These are phyloP conservation scores for Hippoglossus hippoglossus DNA, from an alignment of 2,797 vertebrate species.

Conservation along the genomic window DNA sequence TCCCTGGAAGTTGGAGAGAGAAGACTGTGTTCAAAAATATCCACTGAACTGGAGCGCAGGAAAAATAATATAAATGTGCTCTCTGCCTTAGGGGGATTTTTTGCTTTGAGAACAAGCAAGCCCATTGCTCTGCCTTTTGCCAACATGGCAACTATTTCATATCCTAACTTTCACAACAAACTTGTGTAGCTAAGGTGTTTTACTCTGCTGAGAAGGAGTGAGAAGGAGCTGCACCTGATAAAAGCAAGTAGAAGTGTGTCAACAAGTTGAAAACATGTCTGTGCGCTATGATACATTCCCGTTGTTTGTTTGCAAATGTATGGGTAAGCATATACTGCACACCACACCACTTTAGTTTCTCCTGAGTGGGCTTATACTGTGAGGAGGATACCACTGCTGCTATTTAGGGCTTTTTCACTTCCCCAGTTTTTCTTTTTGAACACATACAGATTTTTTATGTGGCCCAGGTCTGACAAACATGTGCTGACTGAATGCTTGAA, in stretches of 20 bases:
- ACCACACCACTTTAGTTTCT: slow-evolving; percentile 67
- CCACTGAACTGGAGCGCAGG: slow-evolving; percentile 37
- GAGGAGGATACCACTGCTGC: slow-evolving; percentile 32
- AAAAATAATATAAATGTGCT: slow-evolving; percentile 45
- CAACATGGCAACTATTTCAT: slow-evolving; percentile 49
- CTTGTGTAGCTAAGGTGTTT: slow-evolving; percentile 70
- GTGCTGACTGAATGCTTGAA: slow-evolving; percentile 34
- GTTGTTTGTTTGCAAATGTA: slow-evolving; percentile 64
- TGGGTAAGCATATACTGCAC: slow-evolving; percentile 54
- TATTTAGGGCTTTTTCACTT: slow-evolving; percentile 50
- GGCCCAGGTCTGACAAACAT: slow-evolving; percentile 29
- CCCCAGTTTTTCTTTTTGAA: slow-evolving; percentile 2
- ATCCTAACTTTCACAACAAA: slow-evolving; percentile 66
- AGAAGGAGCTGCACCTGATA: slow-evolving; percentile 54
- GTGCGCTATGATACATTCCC: slow-evolving; percentile 51
- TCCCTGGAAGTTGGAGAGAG: slow-evolving; percentile 19
- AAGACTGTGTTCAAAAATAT: slow-evolving; percentile 50
- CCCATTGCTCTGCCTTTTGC: slow-evolving; percentile 47
- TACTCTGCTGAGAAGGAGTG: slow-evolving; percentile 31
- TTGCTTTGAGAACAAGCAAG: slow-evolving; percentile 39
- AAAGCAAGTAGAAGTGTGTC: slow-evolving; percentile 35
- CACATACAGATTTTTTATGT: slow-evolving; percentile 11
- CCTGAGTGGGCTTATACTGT: slow-evolving; percentile 57
- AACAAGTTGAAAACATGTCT: slow-evolving; percentile 53
- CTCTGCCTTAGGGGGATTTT: slow-evolving; percentile 36